Conservation (phyloP, 64 coral and sea anemone genomes). For the Porites lutea region DNA sequence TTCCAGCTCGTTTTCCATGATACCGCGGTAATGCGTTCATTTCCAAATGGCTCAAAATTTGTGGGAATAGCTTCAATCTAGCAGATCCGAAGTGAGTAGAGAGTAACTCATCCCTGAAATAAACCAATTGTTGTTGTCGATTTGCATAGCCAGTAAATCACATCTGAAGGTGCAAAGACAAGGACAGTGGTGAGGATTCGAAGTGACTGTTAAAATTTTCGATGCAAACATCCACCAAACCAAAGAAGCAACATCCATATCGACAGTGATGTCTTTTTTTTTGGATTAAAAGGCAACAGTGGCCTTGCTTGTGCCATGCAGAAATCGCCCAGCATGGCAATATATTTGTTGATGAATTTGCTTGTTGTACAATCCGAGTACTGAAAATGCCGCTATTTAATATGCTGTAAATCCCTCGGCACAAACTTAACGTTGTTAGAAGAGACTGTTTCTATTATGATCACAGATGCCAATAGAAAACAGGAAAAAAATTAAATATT, state of each 20-base stretch:
- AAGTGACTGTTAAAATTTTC: not conserved
- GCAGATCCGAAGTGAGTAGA: not conserved
- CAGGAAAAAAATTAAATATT: not conserved
- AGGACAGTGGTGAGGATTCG: not conserved
- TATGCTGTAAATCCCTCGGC: not conserved
- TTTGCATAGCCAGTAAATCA: not conserved
- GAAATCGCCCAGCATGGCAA: not conserved
- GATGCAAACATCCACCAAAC: not conserved
- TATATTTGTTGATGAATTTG: not conserved
- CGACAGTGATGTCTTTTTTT: slow-evolving; percentile 32
- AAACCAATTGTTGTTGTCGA: not conserved
- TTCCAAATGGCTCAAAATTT: not conserved
- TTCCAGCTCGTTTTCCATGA: slow-evolving; percentile 6
- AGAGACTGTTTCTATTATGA: not conserved
- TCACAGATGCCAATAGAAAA: not conserved
- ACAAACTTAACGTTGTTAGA: not conserved
- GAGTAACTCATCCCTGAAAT: not conserved
- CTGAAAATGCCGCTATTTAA: not conserved
- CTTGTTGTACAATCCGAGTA: not conserved
- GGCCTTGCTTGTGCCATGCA: slow-evolving; percentile 45
- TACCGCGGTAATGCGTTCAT: not conserved
- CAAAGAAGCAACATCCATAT: slow-evolving; percentile 38
- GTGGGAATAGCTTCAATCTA: not conserved
- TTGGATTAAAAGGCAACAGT: slow-evolving; percentile 28
- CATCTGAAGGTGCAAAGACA: no score